A percentile compares a stretch with the other conserved stretches of the same genome.
Conservation (phyloP, 2,797 vertebrate species). For the Chelon auratus region DNA sequence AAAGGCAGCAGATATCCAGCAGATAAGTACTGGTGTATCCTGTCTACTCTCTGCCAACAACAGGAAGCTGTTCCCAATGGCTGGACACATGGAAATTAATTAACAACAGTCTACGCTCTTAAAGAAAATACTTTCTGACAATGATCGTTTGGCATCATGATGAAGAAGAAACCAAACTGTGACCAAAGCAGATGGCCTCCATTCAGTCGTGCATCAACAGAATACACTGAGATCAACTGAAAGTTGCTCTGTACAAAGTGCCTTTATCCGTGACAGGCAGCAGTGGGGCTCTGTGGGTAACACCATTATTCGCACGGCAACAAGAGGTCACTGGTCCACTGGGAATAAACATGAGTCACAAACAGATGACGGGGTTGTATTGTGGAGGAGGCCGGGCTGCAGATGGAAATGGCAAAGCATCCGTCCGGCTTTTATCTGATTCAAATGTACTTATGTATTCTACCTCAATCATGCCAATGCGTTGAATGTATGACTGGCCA, state of each 20-base stretch:
- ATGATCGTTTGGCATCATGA: neutral
- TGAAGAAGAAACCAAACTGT: slow-evolving; percentile 3
- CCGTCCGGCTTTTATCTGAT: slow-evolving; percentile 30
- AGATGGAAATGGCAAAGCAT: slow-evolving; percentile 35
- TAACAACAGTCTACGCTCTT: neutral
- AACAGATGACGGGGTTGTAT: slow-evolving; percentile 53
- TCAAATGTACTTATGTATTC: slow-evolving; percentile 22
- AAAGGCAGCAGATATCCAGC: neutral
- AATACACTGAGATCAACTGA: slow-evolving; percentile 21
- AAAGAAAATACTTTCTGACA: neutral
- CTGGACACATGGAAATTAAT: neutral
- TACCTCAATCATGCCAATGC: slow-evolving; percentile 13
- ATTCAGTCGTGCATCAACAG: slow-evolving; percentile 8
- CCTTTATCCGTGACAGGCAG: slow-evolving; percentile 49
- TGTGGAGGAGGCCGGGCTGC: slow-evolving; percentile 31
- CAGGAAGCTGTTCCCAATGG: neutral
- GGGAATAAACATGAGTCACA: slow-evolving; percentile 67
- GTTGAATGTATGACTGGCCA: slow-evolving; percentile 16
- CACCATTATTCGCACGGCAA: slow-evolving; percentile 47
- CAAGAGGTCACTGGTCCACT: slow-evolving; percentile 56
- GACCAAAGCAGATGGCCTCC: neutral
- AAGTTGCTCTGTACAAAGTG: slow-evolving; percentile 28
- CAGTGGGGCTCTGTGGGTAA: slow-evolving; percentile 39
- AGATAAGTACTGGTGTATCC: too few relatives aligned
- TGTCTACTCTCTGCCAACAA: neutral